A percentile compares a stretch with the other conserved stretches of the same genome.
Evolutionary conservation across 2,888 invertebrate species (phyloP).

Genomic region (Oligia latruncula): DNA sequence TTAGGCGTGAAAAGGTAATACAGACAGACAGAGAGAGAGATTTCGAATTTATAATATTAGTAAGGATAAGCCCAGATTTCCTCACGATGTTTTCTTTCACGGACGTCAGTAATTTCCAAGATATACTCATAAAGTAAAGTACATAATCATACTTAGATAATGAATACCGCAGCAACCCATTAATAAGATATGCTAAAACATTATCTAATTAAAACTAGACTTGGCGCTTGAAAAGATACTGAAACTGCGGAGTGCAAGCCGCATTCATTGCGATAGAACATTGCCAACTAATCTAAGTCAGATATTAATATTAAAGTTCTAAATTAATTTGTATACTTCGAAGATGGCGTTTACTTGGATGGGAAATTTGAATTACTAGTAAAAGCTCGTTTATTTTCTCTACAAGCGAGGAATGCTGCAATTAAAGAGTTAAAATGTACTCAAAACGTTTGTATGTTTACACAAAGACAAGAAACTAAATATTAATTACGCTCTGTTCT

Average conservation of each 20-base stretch:
- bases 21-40: no score
- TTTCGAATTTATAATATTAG: no score
- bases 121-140: not conserved
- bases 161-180: slow-evolving; percentile 17
- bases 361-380: not conserved
- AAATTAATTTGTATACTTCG: not conserved
- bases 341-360: not conserved
- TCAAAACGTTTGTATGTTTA: slow-evolving; percentile 12
- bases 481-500: slow-evolving; percentile 65
- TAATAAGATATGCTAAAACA: not conserved
- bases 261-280: not conserved
- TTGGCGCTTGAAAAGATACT: slow-evolving; percentile 6
- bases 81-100: not conserved
- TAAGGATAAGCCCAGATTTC: not conserved
- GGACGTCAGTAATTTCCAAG: not conserved
- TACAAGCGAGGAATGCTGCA: not conserved
- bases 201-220: slow-evolving; percentile 25
- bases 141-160: not conserved
- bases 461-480: slow-evolving; percentile 63
- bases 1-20: no score
- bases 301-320: slow-evolving; percentile 6
- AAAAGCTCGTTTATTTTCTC: not conserved
- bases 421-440: slow-evolving; percentile 15
- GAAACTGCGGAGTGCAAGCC: not conserved
- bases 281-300: not conserved